A percentile compares a stretch with the other conserved stretches of the same genome.
These are phyloP conservation scores for Columbina picui DNA, from an alignment of 2,113 vertebrate species.

Conservation along the genomic window DNA sequence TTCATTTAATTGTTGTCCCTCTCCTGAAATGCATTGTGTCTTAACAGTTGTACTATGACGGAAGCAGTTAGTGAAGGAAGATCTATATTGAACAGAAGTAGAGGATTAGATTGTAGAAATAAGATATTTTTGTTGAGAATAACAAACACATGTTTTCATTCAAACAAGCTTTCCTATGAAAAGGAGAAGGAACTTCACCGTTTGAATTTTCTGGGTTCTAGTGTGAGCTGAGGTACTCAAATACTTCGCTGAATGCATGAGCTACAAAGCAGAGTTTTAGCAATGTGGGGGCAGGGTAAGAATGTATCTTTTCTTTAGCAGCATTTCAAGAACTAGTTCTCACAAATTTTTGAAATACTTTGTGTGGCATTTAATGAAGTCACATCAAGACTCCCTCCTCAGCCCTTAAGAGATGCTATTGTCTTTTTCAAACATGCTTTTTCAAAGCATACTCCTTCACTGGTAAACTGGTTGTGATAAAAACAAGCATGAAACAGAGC, in stretches of 20 bases:
- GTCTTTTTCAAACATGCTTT: neutral
- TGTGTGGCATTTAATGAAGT: neutral
- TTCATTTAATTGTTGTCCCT: neutral
- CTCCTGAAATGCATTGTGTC: neutral
- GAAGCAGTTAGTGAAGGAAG: neutral
- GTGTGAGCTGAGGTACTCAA: neutral
- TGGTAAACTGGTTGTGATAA: neutral
- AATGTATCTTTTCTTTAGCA: conserved; percentile 44
- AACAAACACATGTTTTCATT: neutral
- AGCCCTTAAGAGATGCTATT: conserved; percentile 31
- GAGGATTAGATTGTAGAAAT: neutral
- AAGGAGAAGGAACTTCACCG: neutral
- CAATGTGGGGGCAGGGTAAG: conserved; percentile 26
- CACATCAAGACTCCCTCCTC: conserved; percentile 12
- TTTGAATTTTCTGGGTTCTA: neutral
- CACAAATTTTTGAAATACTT: conserved; percentile 55
- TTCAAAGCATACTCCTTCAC: neutral
- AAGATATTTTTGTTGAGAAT: neutral
- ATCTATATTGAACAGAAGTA: neutral
- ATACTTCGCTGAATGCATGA: neutral
- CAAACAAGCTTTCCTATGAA: neutral
- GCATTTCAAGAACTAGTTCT: conserved; percentile 17
- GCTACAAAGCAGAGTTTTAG: neutral
- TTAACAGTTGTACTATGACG: neutral
- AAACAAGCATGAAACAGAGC: neutral